These are phyloP conservation scores for Monodelphis domestica DNA, from an alignment of 2,797 vertebrate genomes.

Conservation along the genomic window DNA sequence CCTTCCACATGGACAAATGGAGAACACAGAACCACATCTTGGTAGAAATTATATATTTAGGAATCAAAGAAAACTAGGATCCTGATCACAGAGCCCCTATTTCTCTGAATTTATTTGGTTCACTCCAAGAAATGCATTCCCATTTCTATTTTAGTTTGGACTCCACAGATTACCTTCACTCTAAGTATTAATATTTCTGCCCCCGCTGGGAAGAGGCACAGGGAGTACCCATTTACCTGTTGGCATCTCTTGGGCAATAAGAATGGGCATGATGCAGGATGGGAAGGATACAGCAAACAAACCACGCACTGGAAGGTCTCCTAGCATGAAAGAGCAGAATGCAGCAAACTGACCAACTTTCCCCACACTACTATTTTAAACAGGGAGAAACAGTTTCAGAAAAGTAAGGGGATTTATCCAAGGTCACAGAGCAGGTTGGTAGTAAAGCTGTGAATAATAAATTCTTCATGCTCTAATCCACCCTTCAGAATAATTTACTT, in stretches of 20 bases:
- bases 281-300: not conserved
- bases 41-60: slow-evolving; percentile 6
- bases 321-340: not conserved
- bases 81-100: not conserved
- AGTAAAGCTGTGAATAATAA: not conserved
- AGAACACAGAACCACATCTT: not conserved
- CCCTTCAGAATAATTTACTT: not conserved
- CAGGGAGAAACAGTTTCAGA: not conserved
- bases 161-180: slow-evolving; percentile 23
- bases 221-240: not conserved
- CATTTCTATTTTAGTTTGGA: not conserved
- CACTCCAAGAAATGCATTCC: not conserved
- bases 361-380: not conserved
- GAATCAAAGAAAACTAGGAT: not conserved
- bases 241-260: not conserved
- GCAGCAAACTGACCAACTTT: not conserved
- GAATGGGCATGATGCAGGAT: not conserved
- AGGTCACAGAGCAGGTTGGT: not conserved
- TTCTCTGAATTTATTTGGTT: not conserved
- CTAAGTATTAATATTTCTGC: not conserved
- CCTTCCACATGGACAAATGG: not conserved
- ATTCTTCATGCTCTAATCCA: not conserved
- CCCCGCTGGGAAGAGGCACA: not conserved
- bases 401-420: not conserved
- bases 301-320: not conserved